Base-by-base conservation (phyloP, 2,113 vertebrate species). In the Corvus moneduloides region DNA sequence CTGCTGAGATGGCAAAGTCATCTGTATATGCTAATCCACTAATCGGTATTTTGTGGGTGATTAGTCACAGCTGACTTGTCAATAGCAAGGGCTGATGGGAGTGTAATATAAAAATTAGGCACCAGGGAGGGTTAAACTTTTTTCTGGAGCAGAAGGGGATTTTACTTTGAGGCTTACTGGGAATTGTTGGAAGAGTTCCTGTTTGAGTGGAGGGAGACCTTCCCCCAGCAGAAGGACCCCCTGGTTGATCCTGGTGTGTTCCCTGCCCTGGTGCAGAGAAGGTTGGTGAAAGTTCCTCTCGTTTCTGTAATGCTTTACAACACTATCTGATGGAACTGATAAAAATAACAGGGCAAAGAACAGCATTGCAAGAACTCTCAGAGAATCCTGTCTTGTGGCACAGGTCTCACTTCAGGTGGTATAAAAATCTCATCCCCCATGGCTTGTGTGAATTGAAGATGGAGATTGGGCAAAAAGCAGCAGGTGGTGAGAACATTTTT, bases 231-330 rank as follows among this genome's bases (percentile, higher is more conserved):
- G n/a, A 69, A 72, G 63, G 20, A 59, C 0, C 0, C 1, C 3
- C 1, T 46, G 2, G 8, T 2, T 59, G 20, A 17, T 6, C 18
- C 5, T 15, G 11, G 8, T 0, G 1, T 32, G 7, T 1, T 1
- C 5, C 9, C 3, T 59, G 58, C 17, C 26, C 22, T 51, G 23
- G 7, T 16, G 15, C 41, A n/a, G 52, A 85, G 28, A 48, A 90
- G 39, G 62, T 52, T 77, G 39, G n/a, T 90, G 26, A 9, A 62
- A 26, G 6, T 15, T 28, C 28, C 1, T 10, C 7, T 13, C 7
- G 1, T 62, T 68, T 84, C 28, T 84, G 10, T 43, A 2, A 6
- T 3, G 5, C 52, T 76, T 91, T 76, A 10, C 27, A 16, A 3
- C 8, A 7, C 2, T 30, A 13, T n/a, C 9, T 68, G 28, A 4